Evolutionary conservation across 2,113 vertebrate genomes (phyloP).

Genomic region (Malurus elegans): DNA sequence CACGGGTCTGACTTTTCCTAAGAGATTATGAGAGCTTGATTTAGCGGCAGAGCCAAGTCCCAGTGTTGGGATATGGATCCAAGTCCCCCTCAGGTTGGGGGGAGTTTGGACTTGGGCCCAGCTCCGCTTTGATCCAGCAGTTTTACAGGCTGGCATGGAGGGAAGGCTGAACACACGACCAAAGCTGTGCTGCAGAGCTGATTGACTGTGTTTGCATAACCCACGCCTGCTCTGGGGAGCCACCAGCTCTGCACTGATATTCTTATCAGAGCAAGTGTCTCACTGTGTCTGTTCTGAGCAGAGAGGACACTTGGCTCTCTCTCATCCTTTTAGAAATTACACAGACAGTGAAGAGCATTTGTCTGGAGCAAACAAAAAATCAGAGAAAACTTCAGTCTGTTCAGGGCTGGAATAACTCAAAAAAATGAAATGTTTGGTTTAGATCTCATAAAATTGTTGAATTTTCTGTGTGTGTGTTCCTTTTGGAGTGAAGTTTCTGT

Average conservation of each 20-base stretch:
- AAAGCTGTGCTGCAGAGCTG: not conserved
- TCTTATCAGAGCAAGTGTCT: not conserved
- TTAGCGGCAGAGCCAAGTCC: not conserved
- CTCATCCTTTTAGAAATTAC: not conserved
- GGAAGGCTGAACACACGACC: not conserved
- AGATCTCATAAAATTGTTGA: not conserved
- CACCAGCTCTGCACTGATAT: not conserved
- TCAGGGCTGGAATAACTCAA: not conserved
- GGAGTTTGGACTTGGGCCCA: not conserved
- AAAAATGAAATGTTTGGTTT: not conserved
- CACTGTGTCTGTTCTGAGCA: not conserved
- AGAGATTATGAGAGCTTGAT: not conserved
- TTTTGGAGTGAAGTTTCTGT: not conserved
- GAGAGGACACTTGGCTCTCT: not conserved
- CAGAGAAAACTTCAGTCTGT: not conserved
- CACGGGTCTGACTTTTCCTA: not conserved
- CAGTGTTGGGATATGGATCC: not conserved
- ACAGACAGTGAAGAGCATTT: not conserved
- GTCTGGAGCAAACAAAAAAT: not conserved
- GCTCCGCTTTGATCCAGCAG: not conserved
- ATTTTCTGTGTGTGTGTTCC: not conserved
- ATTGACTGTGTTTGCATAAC: not conserved
- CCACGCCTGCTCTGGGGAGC: not conserved
- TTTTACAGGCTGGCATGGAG: not conserved
- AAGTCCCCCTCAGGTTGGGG: not conserved